Evolutionary conservation across 2,797 vertebrate species (phyloP).

Genomic region (Lutjanus campechanus): DNA sequence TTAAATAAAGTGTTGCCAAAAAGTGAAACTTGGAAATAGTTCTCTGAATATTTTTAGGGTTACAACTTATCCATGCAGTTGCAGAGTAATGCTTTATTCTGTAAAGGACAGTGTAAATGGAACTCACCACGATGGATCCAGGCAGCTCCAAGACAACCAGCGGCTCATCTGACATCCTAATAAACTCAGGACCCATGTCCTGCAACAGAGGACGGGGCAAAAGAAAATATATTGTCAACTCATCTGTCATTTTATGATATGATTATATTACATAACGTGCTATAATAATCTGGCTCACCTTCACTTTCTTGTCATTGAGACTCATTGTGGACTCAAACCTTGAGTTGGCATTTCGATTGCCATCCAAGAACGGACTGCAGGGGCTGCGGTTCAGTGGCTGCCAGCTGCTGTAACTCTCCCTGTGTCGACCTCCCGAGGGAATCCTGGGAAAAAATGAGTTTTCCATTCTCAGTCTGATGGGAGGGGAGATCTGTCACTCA

Average conservation of each 20-base stretch:
- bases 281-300: slow-evolving; percentile 57
- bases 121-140: slow-evolving; percentile 90
- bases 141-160: slow-evolving; percentile 89
- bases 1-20: no score
- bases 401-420: slow-evolving; percentile 69
- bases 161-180: slow-evolving; percentile 87
- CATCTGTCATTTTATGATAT: not conserved
- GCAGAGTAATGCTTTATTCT: not conserved
- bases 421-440: slow-evolving; percentile 56
- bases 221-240: not conserved
- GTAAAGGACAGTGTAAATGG: not conserved
- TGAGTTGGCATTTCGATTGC: slow-evolving; percentile 52
- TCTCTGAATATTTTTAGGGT: not conserved
- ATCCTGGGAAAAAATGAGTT: slow-evolving; percentile 56
- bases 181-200: slow-evolving; percentile 91
- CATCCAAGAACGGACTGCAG: slow-evolving; percentile 72
- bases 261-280: not conserved
- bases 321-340: slow-evolving; percentile 75
- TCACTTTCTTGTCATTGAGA: slow-evolving; percentile 79
- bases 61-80: not conserved
- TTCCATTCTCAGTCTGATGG: slow-evolving; percentile 38
- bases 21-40: not conserved
- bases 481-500: slow-evolving; percentile 37
- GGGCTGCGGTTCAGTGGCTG: slow-evolving; percentile 68
- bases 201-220: slow-evolving; percentile 53